Percentiles rank a stretch among this genome's conserved stretches.
Evolutionary conservation across 2,113 vertebrate genomes (phyloP).

Genomic region (Carettochelys insculpta): DNA sequence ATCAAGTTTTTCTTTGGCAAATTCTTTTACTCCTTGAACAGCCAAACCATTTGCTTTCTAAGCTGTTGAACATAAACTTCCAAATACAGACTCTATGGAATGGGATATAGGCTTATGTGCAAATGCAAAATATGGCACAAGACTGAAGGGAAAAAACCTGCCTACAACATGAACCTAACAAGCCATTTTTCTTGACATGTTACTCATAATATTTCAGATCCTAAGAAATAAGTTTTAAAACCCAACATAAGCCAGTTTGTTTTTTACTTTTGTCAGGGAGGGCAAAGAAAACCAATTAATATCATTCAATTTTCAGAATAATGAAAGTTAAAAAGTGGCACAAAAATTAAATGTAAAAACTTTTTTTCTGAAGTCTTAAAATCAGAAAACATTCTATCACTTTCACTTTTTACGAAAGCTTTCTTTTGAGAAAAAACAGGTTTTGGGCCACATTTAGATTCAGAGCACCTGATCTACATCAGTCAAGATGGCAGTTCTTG

Average conservation of each 20-base stretch:
- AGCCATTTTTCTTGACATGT: neutral
- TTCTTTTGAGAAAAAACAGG: neutral
- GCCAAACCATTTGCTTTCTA: accelerated
- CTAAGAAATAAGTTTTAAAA: neutral
- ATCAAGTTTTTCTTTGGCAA: slow-evolving; percentile 36
- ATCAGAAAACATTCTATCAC: too few relatives aligned
- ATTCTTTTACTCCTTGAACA: neutral
- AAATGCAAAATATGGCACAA: too few relatives aligned
- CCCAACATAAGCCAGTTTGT: neutral
- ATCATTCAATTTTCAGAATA: neutral
- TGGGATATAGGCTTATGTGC: neutral
- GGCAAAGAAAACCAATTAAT: neutral
- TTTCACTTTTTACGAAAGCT: neutral
- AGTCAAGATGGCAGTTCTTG: neutral
- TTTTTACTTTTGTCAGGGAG: neutral
- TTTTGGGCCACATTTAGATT: neutral
- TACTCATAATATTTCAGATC: neutral
- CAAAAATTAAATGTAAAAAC: neutral
- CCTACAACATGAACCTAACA: neutral
- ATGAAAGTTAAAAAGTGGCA: neutral
- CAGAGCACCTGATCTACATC: neutral
- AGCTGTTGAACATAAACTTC: neutral
- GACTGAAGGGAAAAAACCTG: too few relatives aligned
- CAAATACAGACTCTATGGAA: accelerated
- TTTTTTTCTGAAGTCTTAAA: neutral